Conservation (phyloP, 2,113 vertebrate genomes). For the Gobius niger region DNA sequence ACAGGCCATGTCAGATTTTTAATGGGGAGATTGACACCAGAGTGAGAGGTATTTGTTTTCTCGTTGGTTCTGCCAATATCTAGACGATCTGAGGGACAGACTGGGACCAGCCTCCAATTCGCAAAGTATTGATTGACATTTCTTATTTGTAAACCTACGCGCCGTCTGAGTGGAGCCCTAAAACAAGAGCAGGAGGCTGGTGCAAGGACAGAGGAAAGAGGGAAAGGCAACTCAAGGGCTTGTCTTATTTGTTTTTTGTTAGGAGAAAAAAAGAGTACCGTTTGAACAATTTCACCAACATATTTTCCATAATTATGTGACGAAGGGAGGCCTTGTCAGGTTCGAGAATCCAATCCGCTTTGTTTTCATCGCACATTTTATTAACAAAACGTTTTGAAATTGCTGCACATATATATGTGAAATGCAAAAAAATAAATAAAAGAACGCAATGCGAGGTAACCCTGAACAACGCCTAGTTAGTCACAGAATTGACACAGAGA, state of each 20-base stretch:
- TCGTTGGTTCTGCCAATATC: constrained; percentile 37
- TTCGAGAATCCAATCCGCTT: too few species aligned
- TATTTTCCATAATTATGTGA: too few species aligned
- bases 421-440: too few species aligned
- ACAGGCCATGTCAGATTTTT: neutral
- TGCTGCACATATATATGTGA: too few species aligned
- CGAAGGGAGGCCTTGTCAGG: too few species aligned
- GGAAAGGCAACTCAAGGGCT: neutral
- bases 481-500: neutral
- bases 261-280: too few species aligned
- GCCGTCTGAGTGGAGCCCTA: constrained; percentile 17
- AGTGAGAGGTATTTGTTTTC: constrained; percentile 21
- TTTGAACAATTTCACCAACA: too few species aligned
- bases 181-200: neutral
- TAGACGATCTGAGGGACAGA: constrained; percentile 35
- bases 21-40: neutral
- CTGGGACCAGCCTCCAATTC: constrained; percentile 39
- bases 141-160: constrained; percentile 46
- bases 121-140: constrained; percentile 54
- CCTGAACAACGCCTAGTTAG: too few species aligned
- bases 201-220: neutral
- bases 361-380: too few species aligned
- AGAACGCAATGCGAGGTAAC: too few species aligned
- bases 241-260: constrained; percentile 14
- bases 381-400: too few species aligned